phyloP scores from a whole-genome alignment of 2,797 vertebrate genomes.

The Sebastes diaconus region DNA sequence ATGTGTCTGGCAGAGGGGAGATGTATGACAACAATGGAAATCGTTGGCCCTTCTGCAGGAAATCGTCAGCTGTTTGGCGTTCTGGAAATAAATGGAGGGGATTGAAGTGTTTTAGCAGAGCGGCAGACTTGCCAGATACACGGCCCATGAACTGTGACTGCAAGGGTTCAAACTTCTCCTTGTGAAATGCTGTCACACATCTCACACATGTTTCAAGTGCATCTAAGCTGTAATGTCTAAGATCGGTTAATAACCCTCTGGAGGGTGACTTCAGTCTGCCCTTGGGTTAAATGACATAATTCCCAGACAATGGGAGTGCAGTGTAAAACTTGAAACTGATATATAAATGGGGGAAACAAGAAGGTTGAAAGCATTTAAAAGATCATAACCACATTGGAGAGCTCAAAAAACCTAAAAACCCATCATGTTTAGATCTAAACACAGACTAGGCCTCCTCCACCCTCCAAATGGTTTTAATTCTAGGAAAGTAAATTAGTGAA shows the following conservation, averaged over 20 bases:
- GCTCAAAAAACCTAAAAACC: slow-evolving; percentile 18
- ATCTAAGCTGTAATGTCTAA: slow-evolving; percentile 49
- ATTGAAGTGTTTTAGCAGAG: slow-evolving; percentile 57
- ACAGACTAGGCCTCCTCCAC: background rate
- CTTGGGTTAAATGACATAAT: slow-evolving; percentile 51
- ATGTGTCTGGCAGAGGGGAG: slow-evolving; percentile 55
- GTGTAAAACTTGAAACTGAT: slow-evolving; percentile 34
- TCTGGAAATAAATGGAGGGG: slow-evolving; percentile 56
- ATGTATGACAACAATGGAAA: slow-evolving; percentile 55
- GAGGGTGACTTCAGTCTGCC: slow-evolving; percentile 53
- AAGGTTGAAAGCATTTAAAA: slow-evolving; percentile 21
- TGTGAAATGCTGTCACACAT: slow-evolving; percentile 56
- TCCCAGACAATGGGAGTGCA: slow-evolving; percentile 32
- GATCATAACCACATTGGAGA: slow-evolving; percentile 21
- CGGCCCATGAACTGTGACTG: slow-evolving; percentile 63
- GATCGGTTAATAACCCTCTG: slow-evolving; percentile 50
- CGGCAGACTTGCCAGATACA: slow-evolving; percentile 58
- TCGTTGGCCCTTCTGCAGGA: slow-evolving; percentile 47
- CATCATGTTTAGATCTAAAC: slow-evolving; percentile 3
- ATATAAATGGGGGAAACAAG: slow-evolving; percentile 16
- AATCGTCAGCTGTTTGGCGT: slow-evolving; percentile 67
- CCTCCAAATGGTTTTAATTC: slow-evolving; percentile 44
- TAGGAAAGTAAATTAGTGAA: slow-evolving; percentile 22
- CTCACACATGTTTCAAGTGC: slow-evolving; percentile 29
- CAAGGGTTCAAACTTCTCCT: slow-evolving; percentile 54